phyloP scores from a whole-genome alignment of 2,113 vertebrate species.

The Athene noctua region DNA sequence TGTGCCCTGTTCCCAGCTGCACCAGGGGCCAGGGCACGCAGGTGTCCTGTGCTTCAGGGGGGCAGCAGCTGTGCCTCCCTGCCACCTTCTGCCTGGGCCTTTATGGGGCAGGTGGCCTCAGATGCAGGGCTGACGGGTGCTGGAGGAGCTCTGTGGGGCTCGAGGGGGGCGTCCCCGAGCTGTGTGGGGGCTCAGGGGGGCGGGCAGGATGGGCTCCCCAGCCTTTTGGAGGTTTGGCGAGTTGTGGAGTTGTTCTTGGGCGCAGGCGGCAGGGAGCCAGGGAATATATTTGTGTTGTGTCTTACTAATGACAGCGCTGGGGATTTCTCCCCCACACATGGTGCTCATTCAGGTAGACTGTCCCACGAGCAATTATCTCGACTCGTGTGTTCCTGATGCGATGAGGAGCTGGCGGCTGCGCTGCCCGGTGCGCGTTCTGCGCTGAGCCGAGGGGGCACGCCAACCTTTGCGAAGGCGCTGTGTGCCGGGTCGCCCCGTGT shows the following conservation, averaged over 20 bases:
- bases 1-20: not conserved
- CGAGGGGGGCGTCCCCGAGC: not conserved
- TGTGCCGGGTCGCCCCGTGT: accelerated
- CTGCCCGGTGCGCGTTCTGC: not conserved
- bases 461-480: too few species aligned
- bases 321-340: not conserved
- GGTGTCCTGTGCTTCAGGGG: not conserved
- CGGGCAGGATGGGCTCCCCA: not conserved
- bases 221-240: not conserved
- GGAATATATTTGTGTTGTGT: not conserved
- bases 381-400: accelerated
- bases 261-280: not conserved
- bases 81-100: not conserved
- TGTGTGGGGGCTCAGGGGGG: not conserved
- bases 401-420: not conserved
- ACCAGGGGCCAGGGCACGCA: accelerated
- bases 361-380: not conserved
- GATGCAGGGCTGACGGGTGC: not conserved
- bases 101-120: too few species aligned
- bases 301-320: not conserved
- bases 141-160: not conserved
- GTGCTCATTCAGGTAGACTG: not conserved
- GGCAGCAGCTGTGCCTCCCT: not conserved
- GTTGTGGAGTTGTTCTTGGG: not conserved
- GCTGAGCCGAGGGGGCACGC: too few species aligned